Conservation (phyloP, 2,113 vertebrate genomes). For the Bubo blakistoni region DNA sequence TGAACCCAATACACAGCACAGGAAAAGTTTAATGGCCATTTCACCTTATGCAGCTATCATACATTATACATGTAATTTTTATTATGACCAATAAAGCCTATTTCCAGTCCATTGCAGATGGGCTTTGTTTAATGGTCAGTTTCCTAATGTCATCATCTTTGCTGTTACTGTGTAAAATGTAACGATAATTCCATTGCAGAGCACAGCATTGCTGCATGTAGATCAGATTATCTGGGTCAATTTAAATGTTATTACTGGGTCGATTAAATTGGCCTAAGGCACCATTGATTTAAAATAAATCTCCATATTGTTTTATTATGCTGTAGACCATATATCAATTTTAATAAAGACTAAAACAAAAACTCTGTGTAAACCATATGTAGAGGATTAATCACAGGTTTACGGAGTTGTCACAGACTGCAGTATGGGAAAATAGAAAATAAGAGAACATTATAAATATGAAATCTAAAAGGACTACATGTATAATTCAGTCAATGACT, state of each 20-base stretch:
- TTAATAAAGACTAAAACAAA: neutral
- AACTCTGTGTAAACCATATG: neutral
- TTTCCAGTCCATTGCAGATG: neutral
- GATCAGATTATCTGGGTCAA: slow-evolving; percentile 14
- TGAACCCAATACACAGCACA: neutral
- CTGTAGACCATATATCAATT: neutral
- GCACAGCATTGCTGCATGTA: neutral
- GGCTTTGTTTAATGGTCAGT: slow-evolving; percentile 27
- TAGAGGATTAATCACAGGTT: neutral
- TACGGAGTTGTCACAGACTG: neutral
- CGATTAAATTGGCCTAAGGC: neutral
- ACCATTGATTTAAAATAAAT: slow-evolving; percentile 1
- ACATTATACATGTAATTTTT: neutral
- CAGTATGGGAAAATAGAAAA: neutral
- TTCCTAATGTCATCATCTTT: slow-evolving; percentile 1
- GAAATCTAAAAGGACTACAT: neutral
- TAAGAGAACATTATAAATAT: neutral
- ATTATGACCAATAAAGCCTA: slow-evolving; percentile 24
- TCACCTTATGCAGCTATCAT: neutral
- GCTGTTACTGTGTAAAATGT: neutral
- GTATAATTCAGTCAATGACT: neutral
- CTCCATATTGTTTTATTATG: neutral
- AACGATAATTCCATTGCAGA: neutral
- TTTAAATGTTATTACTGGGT: slow-evolving; percentile 25
- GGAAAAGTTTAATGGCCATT: neutral